Evolutionary conservation across 2,888 invertebrate species (phyloP), one percentile per base, ranked within the genome.

Genomic region (Apeira syringaria): DNA sequence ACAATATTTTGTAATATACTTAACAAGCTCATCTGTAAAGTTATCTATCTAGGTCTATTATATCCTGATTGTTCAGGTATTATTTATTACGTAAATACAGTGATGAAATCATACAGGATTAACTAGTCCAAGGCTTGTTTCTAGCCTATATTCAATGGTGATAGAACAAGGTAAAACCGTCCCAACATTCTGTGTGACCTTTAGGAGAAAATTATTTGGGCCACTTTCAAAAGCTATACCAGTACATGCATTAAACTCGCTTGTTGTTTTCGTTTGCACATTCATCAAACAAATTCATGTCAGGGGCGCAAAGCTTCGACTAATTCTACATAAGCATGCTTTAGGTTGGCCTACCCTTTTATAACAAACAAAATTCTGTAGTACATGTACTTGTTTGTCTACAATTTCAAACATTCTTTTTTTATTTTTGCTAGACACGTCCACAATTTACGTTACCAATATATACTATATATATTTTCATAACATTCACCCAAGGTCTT

Each of bases 241-340:
- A 25, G 31, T 32, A 44, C 34, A 18, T 46, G 32, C 12, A 25
- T 12, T 18, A 27, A 59, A 57, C 68, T 72, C 36, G 51, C 50
- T 37, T 13, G 53, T 45, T 52, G 50, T 58, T 59, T 59, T 59
- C 59, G 64, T 71, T 68, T 74, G 73, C 61, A 74, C 68, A 73
- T 70, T 70, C 66, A 74, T 77, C 75, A 76, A 74, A 69, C 67
- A 57, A 50, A 80, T 74, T 68, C 50, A 64, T 76, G 86, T 79
- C 85, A 85, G 73, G 83, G 83, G 67, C 77, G 53, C 47, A 41
- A 40, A 54, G 34, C 50, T 52, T 44, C 27, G 22, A 17, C 8
- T 3, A 15, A 15, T 4, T 4, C 15, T 15, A 15, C n/a, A n/a
- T n/a, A n/a, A n/a, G n/a, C n/a, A n/a, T 28, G 18, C 36, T 33